Conservation (phyloP, 2,113 vertebrate species). For the Monopterus albus region DNA sequence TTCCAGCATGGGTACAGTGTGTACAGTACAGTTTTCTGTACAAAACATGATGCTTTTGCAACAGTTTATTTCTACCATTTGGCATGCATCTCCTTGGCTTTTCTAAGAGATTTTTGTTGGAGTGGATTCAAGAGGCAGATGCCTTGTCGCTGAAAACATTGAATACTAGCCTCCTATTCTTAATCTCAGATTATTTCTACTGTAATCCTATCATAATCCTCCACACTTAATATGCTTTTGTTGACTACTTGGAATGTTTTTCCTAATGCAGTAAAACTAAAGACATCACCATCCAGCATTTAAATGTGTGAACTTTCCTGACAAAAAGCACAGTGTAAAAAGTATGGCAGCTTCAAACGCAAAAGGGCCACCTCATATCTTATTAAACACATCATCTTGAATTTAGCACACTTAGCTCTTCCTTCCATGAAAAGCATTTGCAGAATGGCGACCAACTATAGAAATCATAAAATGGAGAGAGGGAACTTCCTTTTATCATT, state of each 20-base stretch:
- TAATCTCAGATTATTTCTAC: conserved; percentile 77
- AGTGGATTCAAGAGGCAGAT: conserved; percentile 21
- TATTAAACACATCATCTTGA: conserved; percentile 28
- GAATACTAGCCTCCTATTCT: conserved; percentile 56
- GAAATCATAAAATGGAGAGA: conserved; percentile 72
- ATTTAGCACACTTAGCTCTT: conserved; percentile 38
- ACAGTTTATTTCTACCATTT: conserved; percentile 11
- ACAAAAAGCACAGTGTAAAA: conserved; percentile 42
- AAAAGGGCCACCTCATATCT: conserved; percentile 29
- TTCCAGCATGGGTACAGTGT: neutral
- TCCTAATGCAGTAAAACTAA: conserved; percentile 36
- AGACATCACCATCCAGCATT: conserved; percentile 30
- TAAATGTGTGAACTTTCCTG: conserved; percentile 36
- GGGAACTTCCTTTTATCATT: conserved; percentile 52
- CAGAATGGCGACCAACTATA: conserved; percentile 64
- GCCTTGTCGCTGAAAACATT: conserved; percentile 47
- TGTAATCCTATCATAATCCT: conserved; percentile 74
- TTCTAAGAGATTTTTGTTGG: conserved; percentile 22
- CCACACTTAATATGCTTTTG: conserved; percentile 66
- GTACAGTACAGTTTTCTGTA: conserved; percentile 2
- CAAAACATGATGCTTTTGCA: neutral
- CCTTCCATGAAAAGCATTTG: conserved; percentile 42
- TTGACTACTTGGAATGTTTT: conserved; percentile 72
- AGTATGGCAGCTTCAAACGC: conserved; percentile 44
- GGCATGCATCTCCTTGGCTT: neutral